Evolutionary conservation across 2,797 vertebrate genomes (phyloP).

Genomic region (Neosalanx taihuensis): DNA sequence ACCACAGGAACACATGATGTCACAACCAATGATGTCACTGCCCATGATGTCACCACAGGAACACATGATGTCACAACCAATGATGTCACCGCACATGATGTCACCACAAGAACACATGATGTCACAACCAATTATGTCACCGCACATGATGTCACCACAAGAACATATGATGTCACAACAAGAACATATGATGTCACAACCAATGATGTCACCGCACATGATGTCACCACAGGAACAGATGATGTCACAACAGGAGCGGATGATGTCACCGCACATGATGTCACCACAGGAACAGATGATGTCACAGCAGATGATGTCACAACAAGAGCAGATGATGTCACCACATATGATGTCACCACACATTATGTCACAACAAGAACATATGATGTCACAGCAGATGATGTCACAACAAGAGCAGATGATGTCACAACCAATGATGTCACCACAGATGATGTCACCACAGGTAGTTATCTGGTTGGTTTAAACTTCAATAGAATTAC

Average conservation of each 20-base stretch:
- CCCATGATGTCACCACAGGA: slow-evolving; percentile 36
- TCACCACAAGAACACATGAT: slow-evolving; percentile 3
- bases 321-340: slow-evolving; percentile 11
- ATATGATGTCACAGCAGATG: slow-evolving; percentile 58
- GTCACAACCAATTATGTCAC: slow-evolving; percentile 13
- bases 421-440: slow-evolving; percentile 8
- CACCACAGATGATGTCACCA: slow-evolving; percentile 56
- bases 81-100: slow-evolving; percentile 16
- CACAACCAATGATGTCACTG: not conserved
- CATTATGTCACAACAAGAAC: slow-evolving; percentile 32
- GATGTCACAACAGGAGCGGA: slow-evolving; percentile 27
- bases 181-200: slow-evolving; percentile 20
- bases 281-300: slow-evolving; percentile 24
- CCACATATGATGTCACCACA: slow-evolving; percentile 26
- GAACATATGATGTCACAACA: slow-evolving; percentile 11
- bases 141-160: not conserved
- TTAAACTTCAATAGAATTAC: too few species aligned
- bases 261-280: slow-evolving; percentile 42
- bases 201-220: slow-evolving; percentile 39
- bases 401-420: slow-evolving; percentile 45
- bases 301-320: slow-evolving; percentile 29
- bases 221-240: slow-evolving; percentile 28
- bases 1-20: slow-evolving; percentile 11
- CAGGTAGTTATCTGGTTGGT: slow-evolving; percentile 15
- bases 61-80: slow-evolving; percentile 23